Percentiles rank a stretch among this genome's conserved stretches.
Conservation (phyloP, 1,140 invertebrate genomes). For the Hyles euphorbiae region DNA sequence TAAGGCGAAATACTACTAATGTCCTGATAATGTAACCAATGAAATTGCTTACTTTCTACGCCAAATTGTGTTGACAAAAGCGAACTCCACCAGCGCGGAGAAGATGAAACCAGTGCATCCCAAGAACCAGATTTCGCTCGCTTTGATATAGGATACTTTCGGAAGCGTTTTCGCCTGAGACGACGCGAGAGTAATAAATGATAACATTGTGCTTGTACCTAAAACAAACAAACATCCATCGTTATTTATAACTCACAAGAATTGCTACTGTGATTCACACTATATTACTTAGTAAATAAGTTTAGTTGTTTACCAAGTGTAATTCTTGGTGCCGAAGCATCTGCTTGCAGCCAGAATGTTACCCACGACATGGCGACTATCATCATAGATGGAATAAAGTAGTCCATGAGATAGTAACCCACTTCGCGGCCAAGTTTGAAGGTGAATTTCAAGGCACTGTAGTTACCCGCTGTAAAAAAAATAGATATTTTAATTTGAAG, state of each 20-base stretch:
- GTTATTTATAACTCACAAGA: not conserved
- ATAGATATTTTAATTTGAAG: constrained; percentile 8
- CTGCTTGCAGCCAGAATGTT: constrained; percentile 92
- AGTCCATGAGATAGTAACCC: constrained; percentile 93
- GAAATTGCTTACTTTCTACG: constrained; percentile 81
- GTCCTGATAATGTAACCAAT: too few species aligned
- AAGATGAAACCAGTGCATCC: constrained; percentile 90
- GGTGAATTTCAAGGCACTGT: constrained; percentile 85
- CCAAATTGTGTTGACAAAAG: constrained; percentile 93
- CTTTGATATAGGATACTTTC: constrained; percentile 94
- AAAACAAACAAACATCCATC: constrained; percentile 20
- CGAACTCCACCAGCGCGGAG: constrained; percentile 90
- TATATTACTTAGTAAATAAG: not conserved
- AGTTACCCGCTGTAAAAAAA: constrained; percentile 85
- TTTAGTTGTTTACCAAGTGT: constrained; percentile 78
- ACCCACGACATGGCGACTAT: constrained; percentile 94
- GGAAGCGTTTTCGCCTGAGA: constrained; percentile 89
- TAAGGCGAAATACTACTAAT: too few species aligned
- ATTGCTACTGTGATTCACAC: too few species aligned
- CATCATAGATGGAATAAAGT: constrained; percentile 91
- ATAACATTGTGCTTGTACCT: constrained; percentile 90
- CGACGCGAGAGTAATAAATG: constrained; percentile 90
- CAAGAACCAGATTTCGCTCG: constrained; percentile 93
- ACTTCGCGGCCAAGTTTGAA: constrained; percentile 88
- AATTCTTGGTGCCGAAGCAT: constrained; percentile 88